A percentile compares a stretch with the other conserved stretches of the same genome.
These are phyloP conservation scores for Papilio gigon DNA, from an alignment of 2,888 invertebrate species.

Conservation along the genomic window DNA sequence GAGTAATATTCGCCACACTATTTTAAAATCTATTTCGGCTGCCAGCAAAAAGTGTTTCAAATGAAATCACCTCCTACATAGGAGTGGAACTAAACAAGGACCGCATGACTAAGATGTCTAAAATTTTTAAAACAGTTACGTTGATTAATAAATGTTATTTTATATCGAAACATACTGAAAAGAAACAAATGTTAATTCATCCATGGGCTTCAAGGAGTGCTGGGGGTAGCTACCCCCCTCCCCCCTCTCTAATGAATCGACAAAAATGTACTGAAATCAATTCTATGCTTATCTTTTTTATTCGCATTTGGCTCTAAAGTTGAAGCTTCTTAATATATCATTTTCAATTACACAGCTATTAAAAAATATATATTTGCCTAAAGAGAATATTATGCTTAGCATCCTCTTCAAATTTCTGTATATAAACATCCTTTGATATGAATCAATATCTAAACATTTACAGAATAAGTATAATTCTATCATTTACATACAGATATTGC, in stretches of 20 bases:
- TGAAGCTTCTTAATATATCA: too few relatives aligned
- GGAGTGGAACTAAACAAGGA: conserved; percentile 28
- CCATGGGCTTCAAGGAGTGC: too few relatives aligned
- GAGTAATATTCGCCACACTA: background rate
- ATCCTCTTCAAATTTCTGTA: background rate
- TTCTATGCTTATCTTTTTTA: too few relatives aligned
- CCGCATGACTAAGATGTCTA: conserved; percentile 30
- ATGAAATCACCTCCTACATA: conserved; percentile 32
- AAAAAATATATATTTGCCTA: background rate
- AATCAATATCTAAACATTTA: too few relatives aligned
- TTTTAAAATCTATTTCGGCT: background rate
- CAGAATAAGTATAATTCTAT: conserved; percentile 27
- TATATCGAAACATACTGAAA: background rate
- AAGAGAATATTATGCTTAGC: background rate
- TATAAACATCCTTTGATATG: conserved; percentile 12
- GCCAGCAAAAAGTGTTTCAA: conserved; percentile 13
- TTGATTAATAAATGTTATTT: conserved; percentile 15
- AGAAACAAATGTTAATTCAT: background rate
- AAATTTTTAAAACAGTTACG: background rate
- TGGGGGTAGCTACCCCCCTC: too few relatives aligned
- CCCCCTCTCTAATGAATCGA: too few relatives aligned
- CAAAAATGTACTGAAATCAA: too few relatives aligned
- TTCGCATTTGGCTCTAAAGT: too few relatives aligned
- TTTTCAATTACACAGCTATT: background rate
- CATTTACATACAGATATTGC: conserved; percentile 30